These are phyloP conservation scores for Urophycis tenuis DNA, from an alignment of 2,797 vertebrate species.

Conservation along the genomic window DNA sequence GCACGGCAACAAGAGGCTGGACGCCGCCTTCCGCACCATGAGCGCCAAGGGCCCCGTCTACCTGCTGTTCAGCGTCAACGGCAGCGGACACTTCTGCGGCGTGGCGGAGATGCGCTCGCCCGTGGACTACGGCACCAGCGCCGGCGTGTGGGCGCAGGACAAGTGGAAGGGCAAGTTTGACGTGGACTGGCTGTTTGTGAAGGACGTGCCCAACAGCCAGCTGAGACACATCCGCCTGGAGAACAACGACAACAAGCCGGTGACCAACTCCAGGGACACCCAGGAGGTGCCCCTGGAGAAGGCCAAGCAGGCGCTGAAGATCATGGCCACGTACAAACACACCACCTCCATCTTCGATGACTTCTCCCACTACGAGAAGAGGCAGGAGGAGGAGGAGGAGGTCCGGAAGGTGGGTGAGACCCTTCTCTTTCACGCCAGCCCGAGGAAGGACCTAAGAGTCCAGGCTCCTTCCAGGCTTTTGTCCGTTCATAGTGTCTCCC, in stretches of 20 bases:
- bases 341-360: conserved; percentile 98
- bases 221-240: conserved; percentile 94
- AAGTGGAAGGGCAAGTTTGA: conserved; percentile 98
- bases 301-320: conserved; percentile 93
- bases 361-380: conserved; percentile 96
- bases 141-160: conserved; percentile 97
- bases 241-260: conserved; percentile 97
- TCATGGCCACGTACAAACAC: conserved; percentile 93
- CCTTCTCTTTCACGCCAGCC: no score
- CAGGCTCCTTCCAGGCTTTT: no score
- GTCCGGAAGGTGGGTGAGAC: conserved; percentile 82
- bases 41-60: conserved; percentile 85
- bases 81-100: conserved; percentile 93
- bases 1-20: conserved; percentile 94
- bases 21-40: conserved; percentile 85
- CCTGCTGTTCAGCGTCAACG: conserved; percentile 92
- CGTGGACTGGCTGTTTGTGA: conserved; percentile 95
- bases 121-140: conserved; percentile 94
- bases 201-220: conserved; percentile 95
- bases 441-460: no score
- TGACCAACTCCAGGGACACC: conserved; percentile 96
- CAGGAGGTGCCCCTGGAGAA: conserved; percentile 97
- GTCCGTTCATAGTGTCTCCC: no score
- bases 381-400: conserved; percentile 94
- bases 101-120: conserved; percentile 95